phyloP scores from a whole-genome alignment of 2,888 invertebrate genomes.

The Melanotus villosus region DNA sequence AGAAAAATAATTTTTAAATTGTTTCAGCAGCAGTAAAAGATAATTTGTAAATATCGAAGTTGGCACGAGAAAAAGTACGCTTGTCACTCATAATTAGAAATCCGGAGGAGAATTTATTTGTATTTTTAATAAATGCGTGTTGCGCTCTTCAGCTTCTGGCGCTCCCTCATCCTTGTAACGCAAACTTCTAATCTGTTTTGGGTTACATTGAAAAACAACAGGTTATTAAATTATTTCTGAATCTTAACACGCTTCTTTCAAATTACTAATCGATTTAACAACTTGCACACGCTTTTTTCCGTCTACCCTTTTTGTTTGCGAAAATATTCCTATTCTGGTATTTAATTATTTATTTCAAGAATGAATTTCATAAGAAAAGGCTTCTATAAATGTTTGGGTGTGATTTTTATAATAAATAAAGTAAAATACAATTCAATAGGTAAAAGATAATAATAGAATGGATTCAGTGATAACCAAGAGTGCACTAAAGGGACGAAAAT shows the following conservation, averaged over 20 bases:
- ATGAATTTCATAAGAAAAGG: not conserved
- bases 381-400: too few species aligned
- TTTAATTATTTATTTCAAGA: too few species aligned
- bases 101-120: not conserved
- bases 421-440: too few species aligned
- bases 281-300: not conserved
- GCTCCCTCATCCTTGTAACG: conserved; percentile 22
- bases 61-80: too few species aligned
- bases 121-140: not conserved
- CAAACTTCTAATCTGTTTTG: conserved; percentile 27
- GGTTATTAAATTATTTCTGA: conserved; percentile 18
- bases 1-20: too few species aligned
- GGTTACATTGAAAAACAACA: conserved; percentile 12
- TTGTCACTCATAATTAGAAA: not conserved
- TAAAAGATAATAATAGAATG: too few species aligned
- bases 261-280: conserved; percentile 14
- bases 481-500: too few species aligned
- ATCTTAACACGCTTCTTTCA: conserved; percentile 20
- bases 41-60: too few species aligned
- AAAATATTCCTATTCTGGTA: too few species aligned
- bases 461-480: too few species aligned
- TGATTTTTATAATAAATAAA: too few species aligned
- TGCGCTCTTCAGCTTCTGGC: not conserved
- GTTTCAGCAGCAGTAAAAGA: too few species aligned
- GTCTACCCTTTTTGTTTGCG: not conserved